Evolutionary conservation across 2,888 invertebrate genomes (phyloP), one percentile per base, ranked within the genome.

Genomic region (Barypeithes pellucidus): DNA sequence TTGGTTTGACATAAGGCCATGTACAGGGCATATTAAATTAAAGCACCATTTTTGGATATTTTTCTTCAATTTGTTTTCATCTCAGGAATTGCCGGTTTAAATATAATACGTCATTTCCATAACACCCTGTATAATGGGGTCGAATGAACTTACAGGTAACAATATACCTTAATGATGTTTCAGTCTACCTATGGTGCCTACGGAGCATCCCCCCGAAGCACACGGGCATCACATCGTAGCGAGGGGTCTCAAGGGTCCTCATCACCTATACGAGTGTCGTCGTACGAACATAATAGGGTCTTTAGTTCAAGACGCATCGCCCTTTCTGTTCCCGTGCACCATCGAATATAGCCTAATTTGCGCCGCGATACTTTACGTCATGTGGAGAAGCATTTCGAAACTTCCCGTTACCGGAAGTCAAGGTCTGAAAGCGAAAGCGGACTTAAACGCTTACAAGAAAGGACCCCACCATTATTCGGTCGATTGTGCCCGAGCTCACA

Each of bases 311-410:
- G 82, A 82, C 70, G 80, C 82, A 0, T 81, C 82, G 29, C 82
- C 82, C 0, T 98, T 98, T 82, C 90, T 98, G 36, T 98, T 97
- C 81, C 98, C 98, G 0, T 98, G 97, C 68, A 93, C 93, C 60
- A 97, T 98, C 77, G 98, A 98, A 86, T 99, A 98, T 87, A 97
- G 97, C 60, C 89, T 98, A 72, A 98, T 98, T 75, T 98, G 98
- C 81, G 98, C 98, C 0, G 98, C 97, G 36, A 95, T 98, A 76
- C 88, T 98, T 60, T 98, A 97, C 86, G 96, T 98, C 18, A 97
- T 98, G 95, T 98, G 98, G 96, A 94, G 94, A 81, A 94, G 95
- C 83, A 95, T 95, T 77, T 91, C 91, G 0, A 92, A 92, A 81
- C 88, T 90, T 73, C 90, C 91, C 45, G 79, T 81, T 3, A 67